phyloP scores from a whole-genome alignment of 2,888 invertebrate genomes.

The Machimus rusticus region DNA sequence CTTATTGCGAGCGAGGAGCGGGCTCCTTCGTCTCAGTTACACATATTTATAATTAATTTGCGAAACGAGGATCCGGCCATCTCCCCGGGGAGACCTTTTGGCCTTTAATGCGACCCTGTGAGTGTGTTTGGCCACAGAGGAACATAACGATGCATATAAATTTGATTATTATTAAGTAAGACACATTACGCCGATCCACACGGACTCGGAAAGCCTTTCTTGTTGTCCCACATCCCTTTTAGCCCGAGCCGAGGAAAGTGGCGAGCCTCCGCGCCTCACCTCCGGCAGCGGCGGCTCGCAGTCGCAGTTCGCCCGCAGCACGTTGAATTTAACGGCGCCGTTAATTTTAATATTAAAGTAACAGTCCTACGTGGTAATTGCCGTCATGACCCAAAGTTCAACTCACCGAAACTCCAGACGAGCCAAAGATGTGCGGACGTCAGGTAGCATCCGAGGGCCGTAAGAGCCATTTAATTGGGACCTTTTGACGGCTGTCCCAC shows the following conservation, averaged over 20 bases:
- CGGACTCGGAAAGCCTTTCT: constrained; percentile 34
- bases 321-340: constrained; percentile 45
- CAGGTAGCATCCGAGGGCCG: constrained; percentile 3
- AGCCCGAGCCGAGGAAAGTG: background rate
- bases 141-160: constrained; percentile 61
- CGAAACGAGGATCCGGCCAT: constrained; percentile 41
- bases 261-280: constrained; percentile 14
- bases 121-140: constrained; percentile 53
- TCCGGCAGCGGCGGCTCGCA: background rate
- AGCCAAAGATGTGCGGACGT: background rate
- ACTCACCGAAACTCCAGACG: constrained; percentile 3
- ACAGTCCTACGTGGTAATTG: constrained; percentile 44
- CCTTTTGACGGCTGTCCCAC: background rate
- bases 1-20: background rate
- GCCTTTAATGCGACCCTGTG: constrained; percentile 55
- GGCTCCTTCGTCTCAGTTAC: constrained; percentile 44
- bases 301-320: background rate
- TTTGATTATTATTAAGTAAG: constrained; percentile 60
- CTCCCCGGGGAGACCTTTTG: constrained; percentile 56
- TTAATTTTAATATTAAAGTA: constrained; percentile 49
- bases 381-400: constrained; percentile 39
- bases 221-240: constrained; percentile 31
- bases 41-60: constrained; percentile 49
- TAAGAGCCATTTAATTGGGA: constrained; percentile 30
- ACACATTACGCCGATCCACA: constrained; percentile 50